Percentiles rank a stretch among this genome's conserved stretches.
Evolutionary conservation across 2,797 vertebrate species (phyloP).

Genomic region (Pseudochromis fuscus): DNA sequence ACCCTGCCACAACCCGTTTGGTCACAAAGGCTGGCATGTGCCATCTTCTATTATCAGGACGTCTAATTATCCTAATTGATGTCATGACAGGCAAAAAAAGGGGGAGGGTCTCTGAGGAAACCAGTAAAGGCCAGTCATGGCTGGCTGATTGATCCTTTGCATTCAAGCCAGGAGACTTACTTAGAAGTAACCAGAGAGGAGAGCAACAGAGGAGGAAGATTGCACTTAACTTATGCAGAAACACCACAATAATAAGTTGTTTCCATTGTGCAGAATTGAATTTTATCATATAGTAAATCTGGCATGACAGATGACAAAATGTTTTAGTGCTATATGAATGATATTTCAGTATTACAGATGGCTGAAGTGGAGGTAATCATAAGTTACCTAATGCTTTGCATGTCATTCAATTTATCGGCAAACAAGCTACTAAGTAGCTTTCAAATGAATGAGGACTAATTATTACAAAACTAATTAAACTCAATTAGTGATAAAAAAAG

Average conservation of each 20-base stretch:
- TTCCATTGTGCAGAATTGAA: not conserved
- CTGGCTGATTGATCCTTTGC: conserved; percentile 53
- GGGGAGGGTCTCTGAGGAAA: conserved; percentile 38
- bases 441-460: not conserved
- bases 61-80: conserved; percentile 68
- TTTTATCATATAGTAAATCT: not conserved
- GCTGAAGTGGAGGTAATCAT: not conserved
- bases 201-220: no score
- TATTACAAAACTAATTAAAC: not conserved
- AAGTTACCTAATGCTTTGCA: not conserved
- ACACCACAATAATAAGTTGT: conserved; percentile 16
- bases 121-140: conserved; percentile 19
- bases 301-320: no score
- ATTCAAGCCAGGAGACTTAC: conserved; percentile 27
- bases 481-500: not conserved
- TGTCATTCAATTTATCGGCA: no score
- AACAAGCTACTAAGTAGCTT: not conserved
- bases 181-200: conserved; percentile 60
- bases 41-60: conserved; percentile 50
- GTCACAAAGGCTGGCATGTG: conserved; percentile 52
- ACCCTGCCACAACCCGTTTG: conserved; percentile 13
- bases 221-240: conserved; percentile 11
- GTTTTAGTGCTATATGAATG: no score
- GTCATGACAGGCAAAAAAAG: conserved; percentile 38
- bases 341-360: not conserved